Conservation (phyloP, 2,888 invertebrate species). For the Rhagonycha fulva region DNA sequence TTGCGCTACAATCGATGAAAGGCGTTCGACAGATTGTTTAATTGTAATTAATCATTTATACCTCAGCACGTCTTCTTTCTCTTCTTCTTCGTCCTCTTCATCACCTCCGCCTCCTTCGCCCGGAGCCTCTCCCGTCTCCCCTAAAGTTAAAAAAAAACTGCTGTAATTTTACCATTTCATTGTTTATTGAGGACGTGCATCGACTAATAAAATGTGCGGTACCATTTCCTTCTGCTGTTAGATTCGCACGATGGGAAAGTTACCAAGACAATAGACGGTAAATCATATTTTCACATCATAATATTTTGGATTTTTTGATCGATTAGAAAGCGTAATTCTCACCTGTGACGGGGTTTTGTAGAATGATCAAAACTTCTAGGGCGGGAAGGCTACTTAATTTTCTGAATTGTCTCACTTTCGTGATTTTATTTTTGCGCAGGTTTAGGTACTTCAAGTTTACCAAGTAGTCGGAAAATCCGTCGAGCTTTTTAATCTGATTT, state of each 20-base stretch:
- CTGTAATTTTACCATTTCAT: not conserved
- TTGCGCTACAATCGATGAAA: not conserved
- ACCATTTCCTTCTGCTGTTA: not conserved
- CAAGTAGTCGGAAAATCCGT: slow-evolving; percentile 57
- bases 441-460: slow-evolving; percentile 61
- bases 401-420: slow-evolving; percentile 58
- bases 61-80: slow-evolving; percentile 34
- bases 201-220: not conserved
- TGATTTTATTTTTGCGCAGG: slow-evolving; percentile 60
- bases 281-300: not conserved
- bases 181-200: not conserved
- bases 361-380: slow-evolving; percentile 59
- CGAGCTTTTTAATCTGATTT: slow-evolving; percentile 63
- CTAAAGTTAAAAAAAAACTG: not conserved
- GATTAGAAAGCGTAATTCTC: slow-evolving; percentile 10
- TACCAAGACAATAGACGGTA: not conserved
- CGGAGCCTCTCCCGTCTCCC: slow-evolving; percentile 5
- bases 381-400: slow-evolving; percentile 58
- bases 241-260: not conserved
- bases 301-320: not conserved
- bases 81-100: slow-evolving; percentile 33
- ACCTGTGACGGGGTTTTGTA: slow-evolving; percentile 58
- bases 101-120: slow-evolving; percentile 28
- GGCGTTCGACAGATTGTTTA: not conserved
- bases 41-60: slow-evolving; percentile 1